Conservation (phyloP, 2,113 vertebrate genomes). For the Dendropsophus ebraccatus region DNA sequence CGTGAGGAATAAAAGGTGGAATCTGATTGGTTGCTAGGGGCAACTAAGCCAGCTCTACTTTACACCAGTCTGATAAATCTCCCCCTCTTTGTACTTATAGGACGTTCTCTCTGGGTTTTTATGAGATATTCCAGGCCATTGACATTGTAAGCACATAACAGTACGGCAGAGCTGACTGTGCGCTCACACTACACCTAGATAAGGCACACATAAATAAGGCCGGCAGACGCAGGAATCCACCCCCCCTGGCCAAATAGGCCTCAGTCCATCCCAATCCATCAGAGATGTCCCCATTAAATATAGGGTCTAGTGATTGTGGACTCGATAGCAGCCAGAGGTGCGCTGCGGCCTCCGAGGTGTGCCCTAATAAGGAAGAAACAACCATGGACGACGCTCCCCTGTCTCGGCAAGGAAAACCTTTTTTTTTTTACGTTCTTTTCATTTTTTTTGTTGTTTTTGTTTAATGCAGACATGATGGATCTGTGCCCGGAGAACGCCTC, state of each 20-base stretch:
- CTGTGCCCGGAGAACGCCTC: constrained; percentile 19
- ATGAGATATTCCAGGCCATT: neutral
- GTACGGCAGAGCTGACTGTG: neutral
- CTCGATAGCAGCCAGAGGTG: constrained; percentile 20
- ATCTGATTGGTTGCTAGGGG: too few species aligned
- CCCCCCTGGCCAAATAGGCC: constrained; percentile 11
- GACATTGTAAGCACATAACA: too few species aligned
- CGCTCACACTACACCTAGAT: neutral
- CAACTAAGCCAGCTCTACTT: too few species aligned
- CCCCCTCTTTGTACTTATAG: too few species aligned
- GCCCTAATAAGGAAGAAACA: constrained; percentile 52
- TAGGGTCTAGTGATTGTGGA: neutral
- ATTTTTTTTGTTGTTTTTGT: neutral
- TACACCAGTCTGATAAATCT: too few species aligned
- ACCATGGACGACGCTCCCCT: neutral
- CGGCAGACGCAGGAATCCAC: neutral
- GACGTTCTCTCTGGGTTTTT: too few species aligned
- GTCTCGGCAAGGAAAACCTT: constrained; percentile 2
- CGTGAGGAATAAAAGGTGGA: too few species aligned
- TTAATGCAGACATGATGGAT: constrained; percentile 24
- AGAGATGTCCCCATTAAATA: constrained; percentile 44
- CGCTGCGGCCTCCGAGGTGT: neutral
- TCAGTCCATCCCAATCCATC: constrained; percentile 38
- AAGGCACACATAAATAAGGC: constrained; percentile 32
- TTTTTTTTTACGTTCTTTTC: neutral